Evolutionary conservation across 1,140 invertebrate species (phyloP), one percentile per base, ranked within the genome.

Genomic region (Neomicropteryx cornuta): DNA sequence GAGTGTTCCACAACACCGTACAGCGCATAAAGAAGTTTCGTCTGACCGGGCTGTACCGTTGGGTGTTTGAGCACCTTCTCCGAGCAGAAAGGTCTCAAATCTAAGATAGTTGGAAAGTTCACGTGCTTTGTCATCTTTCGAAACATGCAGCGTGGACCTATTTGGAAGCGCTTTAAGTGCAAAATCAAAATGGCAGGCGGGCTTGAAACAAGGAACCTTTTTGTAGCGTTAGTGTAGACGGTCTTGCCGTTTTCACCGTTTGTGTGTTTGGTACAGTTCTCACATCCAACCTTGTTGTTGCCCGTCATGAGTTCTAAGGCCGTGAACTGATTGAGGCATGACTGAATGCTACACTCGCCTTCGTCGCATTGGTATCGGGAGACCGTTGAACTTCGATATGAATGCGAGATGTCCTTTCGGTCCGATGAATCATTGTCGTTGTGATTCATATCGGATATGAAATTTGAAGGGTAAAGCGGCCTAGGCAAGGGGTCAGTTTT

Each of bases 1-100:
- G 80, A 84, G 55, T 99, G 95, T 54, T 92, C 90, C 11, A 98
- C 92, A 5, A 99, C 77, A 3, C 91, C 94, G 54, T 95, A 98
- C 14, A 98, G 66, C 0, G 87, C 81, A 61, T 98, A 98, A 16
- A 90, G 56, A 5, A 92, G 67, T 55, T 81, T 68, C 33, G 66
- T 74, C 53, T 85, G 78, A 18, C 73, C 75, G 18, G 66, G 60
- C 38, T 68, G 52, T 37, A 79, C 71, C 37, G 75, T 77, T 10
- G 76, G 72, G 19, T 79, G 53, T 45, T 71, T 74, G 54, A 83
- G 76, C 33, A 79, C 75, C 48, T 83, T 76, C 24, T 81, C 77
- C 32, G 83, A 85, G 50, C 90, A 95, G 56, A 91, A 94, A 10
- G 92, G 89, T 17, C 91, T 82, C 18, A 99, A 62, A 56, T 98